Percentiles rank a stretch among this genome's conserved stretches.
Conservation (phyloP, 2,797 vertebrate species). For the Hydrophis major region DNA sequence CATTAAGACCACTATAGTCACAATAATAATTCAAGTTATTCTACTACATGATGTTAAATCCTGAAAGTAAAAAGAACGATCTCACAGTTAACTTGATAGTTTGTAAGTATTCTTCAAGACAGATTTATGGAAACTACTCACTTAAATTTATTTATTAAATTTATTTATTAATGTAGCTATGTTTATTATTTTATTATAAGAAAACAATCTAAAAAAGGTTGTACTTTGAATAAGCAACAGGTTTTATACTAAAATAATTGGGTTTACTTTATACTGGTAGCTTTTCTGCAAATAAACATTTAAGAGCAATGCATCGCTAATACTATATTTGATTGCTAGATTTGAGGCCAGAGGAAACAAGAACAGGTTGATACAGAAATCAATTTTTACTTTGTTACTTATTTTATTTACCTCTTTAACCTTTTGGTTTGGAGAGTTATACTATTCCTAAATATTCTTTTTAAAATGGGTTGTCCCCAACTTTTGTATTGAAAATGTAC, state of each 20-base stretch:
- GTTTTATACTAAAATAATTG: background rate
- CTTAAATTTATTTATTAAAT: background rate
- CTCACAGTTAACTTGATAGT: background rate
- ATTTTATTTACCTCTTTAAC: constrained; percentile 11
- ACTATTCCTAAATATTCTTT: background rate
- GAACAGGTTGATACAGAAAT: background rate
- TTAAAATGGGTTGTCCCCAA: background rate
- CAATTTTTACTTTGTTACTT: constrained; percentile 11
- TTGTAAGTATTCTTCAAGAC: background rate
- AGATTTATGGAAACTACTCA: background rate
- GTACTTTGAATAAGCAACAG: background rate
- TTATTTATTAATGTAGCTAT: background rate
- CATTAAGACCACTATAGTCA: background rate
- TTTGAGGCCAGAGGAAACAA: background rate
- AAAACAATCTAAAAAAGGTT: background rate
- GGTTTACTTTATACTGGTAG: background rate
- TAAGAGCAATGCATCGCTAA: background rate
- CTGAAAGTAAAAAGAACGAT: background rate
- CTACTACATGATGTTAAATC: background rate
- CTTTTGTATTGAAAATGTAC: background rate
- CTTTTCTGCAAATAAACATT: constrained; percentile 17
- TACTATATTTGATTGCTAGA: constrained; percentile 16
- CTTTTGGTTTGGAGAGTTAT: constrained; percentile 11
- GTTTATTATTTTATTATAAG: background rate
- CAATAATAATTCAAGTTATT: background rate